Base-by-base conservation (phyloP, 2,888 invertebrate species). In the Xanthia togata region DNA sequence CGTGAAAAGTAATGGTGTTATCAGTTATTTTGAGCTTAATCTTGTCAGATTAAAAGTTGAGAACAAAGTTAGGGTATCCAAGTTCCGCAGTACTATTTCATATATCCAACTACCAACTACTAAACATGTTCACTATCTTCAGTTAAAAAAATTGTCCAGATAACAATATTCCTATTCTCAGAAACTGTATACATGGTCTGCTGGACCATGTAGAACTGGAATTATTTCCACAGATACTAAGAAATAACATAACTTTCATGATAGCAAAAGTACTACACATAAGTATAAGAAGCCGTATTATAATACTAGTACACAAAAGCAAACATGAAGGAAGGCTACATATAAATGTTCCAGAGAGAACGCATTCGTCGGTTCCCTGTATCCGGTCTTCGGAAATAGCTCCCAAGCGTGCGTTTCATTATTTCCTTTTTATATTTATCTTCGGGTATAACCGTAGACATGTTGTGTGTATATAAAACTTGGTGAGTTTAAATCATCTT, bases 391-490 rank as follows among this genome's bases (percentile, higher is more conserved):
- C 86, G 90, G 90, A 90, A 91, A 89, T 86, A 87, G 87, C 88
- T 90, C 89, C 88, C 91, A 87, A 88, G 91, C 89, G 88, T 87
- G 85, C 85, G 86, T 90, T 90, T 91, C 90, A 90, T 91, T 91
- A 91, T 90, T 89, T 90, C 89, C 89, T 87, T 89, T 89, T 87
- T 85, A 87, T 88, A 89, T 88, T 90, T 90, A 87, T 88, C 86
- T 82, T 74, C 74, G 76, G 81, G 75, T 76, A 84, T 85, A 81
- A 84, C 78, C 57, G 69, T 82, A 70, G 76, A 83, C 68, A 76
- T 81, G 77, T 76, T 78, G 41, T 73, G 70, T 70, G 63, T 73
- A 64, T 72, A 73, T 63, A 68, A 81, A 70, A 38, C 69, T 68
- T 44, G 38, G 35, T 26, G 6, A 72, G 44, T 82, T 82, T 70